These are phyloP conservation scores for Drosophila arizonae DNA, from an alignment of 1,140 invertebrate genomes.

Conservation along the genomic window DNA sequence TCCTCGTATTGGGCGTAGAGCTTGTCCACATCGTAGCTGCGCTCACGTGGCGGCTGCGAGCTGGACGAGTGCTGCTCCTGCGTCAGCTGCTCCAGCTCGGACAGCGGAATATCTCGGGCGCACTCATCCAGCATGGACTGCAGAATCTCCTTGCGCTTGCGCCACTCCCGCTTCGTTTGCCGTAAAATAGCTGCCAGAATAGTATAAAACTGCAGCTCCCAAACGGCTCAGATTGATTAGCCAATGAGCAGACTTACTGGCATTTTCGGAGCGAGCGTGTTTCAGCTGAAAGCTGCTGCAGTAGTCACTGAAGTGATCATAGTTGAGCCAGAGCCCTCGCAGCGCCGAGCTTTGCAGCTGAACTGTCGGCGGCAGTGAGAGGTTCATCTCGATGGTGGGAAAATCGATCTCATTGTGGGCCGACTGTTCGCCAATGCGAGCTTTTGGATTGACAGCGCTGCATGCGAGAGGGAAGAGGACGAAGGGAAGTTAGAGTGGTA, in stretches of 20 bases:
- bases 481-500: not conserved
- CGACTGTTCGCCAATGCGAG: constrained; percentile 71
- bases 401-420: constrained; percentile 84
- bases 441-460: constrained; percentile 71
- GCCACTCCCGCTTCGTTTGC: constrained; percentile 81
- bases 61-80: constrained; percentile 66
- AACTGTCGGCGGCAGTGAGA: constrained; percentile 85
- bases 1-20: constrained; percentile 82
- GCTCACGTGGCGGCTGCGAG: constrained; percentile 54
- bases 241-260: constrained; percentile 44
- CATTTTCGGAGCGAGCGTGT: constrained; percentile 65
- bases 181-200: constrained; percentile 65
- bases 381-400: constrained; percentile 84
- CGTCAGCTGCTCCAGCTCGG: constrained; percentile 62
- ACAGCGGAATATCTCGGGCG: constrained; percentile 57
- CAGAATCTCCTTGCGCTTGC: constrained; percentile 79
- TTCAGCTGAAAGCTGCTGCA: constrained; percentile 82
- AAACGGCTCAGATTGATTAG: not conserved
- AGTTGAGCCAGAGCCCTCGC: constrained; percentile 85
- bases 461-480: not conserved
- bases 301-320: constrained; percentile 85
- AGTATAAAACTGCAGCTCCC: not conserved
- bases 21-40: constrained; percentile 75
- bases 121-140: constrained; percentile 76
- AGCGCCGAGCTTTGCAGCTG: constrained; percentile 85